phyloP scores from a whole-genome alignment of 2,113 vertebrate genomes.

The Pyrgilauda ruficollis region DNA sequence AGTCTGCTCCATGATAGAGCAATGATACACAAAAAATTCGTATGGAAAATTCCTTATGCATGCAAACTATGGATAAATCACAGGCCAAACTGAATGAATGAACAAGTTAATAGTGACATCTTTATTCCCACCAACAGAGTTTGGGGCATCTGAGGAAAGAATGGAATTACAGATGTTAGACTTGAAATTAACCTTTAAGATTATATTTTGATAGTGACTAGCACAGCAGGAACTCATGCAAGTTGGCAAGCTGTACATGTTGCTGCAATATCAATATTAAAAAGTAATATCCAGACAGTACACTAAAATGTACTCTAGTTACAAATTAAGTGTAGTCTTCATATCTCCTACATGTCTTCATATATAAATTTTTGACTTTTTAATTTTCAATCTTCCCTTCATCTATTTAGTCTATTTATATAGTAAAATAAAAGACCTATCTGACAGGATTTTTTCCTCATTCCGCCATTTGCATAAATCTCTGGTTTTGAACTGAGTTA shows the following conservation, averaged over 20 bases:
- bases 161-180: not conserved
- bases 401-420: not conserved
- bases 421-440: not conserved
- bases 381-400: not conserved
- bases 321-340: not conserved
- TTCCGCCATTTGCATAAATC: not conserved
- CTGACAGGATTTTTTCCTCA: not conserved
- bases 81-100: not conserved
- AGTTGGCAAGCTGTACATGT: not conserved
- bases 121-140: not conserved
- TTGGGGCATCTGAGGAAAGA: not conserved
- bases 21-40: not conserved
- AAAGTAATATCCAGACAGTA: not conserved
- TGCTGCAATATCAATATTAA: not conserved
- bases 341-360: not conserved
- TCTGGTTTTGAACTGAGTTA: not conserved
- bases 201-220: constrained; percentile 15
- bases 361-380: not conserved
- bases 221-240: not conserved
- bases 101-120: not conserved
- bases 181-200: constrained; percentile 4
- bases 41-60: not conserved
- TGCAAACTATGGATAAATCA: not conserved
- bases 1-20: not conserved
- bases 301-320: not conserved